Base-by-base conservation (phyloP, 2,888 invertebrate species). In the Mythimna pallens region DNA sequence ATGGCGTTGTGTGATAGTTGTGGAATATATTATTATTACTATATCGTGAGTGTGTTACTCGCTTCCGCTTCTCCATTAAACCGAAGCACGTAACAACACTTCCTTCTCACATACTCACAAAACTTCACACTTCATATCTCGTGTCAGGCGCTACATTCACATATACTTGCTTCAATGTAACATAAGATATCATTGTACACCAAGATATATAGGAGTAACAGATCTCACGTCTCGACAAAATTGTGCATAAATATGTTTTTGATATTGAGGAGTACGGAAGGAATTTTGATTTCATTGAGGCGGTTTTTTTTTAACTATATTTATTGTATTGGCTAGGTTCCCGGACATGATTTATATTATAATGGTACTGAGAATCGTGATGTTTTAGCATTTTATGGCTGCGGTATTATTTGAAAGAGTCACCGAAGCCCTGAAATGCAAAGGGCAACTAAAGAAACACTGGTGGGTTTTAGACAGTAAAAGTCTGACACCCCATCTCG, bases 91-190 rank as follows among this genome's bases (percentile, higher is more conserved):
- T 58, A 72, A 17, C 57, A 52, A 66, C 72, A 72, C 77, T 57
- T 55, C 30, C 73, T 43, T n/a, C 59, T 58, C 67, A 30, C 54
- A 55, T 34, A 55, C 36, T 50, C 12, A 14, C 59, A 30, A 61
- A 73, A 65, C 34, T 55, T 65, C 58, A 61, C 59, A 61, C 64
- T 55, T 57, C 64, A 43, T 61, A 59, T 14, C 40, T 40, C 25
- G 50, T 30, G 63, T 25, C 66, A 64, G 22, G n/a, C 52, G 57
- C n/a, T 54, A 17, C 58, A 34, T 4, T 76, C 62, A 36, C 65
- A 57, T 62, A 55, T 57, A 77, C 71, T 58, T 63, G 22, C 65
- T 72, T 30, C 57, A 66, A 63, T 47, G 47, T 58, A 65, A 43
- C n/a, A 12, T 10, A 0, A 65, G 8, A 30, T 25, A 5, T 22